Evolutionary conservation across 2,888 invertebrate genomes (phyloP), one percentile per base, ranked within the genome.

Genomic region (Ennomos quercinarius): DNA sequence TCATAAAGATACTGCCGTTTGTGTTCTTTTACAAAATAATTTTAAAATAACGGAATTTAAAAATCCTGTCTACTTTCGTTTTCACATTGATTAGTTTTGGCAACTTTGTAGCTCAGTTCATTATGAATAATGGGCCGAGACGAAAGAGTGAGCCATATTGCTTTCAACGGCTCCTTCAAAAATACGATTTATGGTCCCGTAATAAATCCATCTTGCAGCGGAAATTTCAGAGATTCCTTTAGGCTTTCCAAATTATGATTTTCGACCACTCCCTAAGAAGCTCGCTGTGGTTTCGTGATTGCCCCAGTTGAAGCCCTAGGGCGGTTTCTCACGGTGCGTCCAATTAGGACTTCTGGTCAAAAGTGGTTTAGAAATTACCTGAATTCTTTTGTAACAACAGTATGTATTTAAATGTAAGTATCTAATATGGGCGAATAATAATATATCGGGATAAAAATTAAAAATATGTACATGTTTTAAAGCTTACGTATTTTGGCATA

Each of bases 241-340:
- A 42, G 13, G 51, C 60, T 61, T 56, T 63, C 17, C 17, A 63
- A 60, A 65, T 66, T 64, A 64, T 40, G 43, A 42, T 57, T 48
- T 60, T 36, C 52, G 49, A 10, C 58, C 63, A 57, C 56, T 65
- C 59, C 63, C 46, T 50, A 51, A 58, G 66, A 56, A 63, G 57
- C 61, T 10, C 6, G 55, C 57, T 17, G 51, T 60, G 41, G 63
- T 64, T 63, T 57, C 37, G 51, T 60, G 41, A 64, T 64, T 63
- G 57, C 37, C 27, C 38, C 55, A 57, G 51, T 54, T 47, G 56
- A 51, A 27, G 55, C 44, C 70, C 62, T 34, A 42, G 38, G 66
- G 68, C 63, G 17, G 27, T 50, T 61, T 70, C 70, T 48, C 70
- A 70, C 68, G 64, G 36, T 47, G 12, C 48, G 10, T 17, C 13